Evolutionary conservation across 2,797 vertebrate genomes (phyloP), one percentile per base, ranked within the genome.

Genomic region (Falco peregrinus): DNA sequence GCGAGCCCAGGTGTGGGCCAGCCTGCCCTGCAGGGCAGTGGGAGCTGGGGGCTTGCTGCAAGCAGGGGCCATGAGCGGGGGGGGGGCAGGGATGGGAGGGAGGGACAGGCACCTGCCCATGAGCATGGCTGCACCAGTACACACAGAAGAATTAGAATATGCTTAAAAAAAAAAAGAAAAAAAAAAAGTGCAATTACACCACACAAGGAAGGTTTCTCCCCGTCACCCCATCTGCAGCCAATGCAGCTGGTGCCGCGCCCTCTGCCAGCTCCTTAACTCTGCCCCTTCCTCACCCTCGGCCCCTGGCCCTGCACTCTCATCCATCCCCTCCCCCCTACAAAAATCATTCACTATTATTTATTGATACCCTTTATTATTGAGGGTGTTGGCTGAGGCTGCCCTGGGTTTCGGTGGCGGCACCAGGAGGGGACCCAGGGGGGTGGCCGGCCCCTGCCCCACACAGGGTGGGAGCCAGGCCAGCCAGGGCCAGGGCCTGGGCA

Each of bases 381-480:
- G 43, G 33, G 29, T 2, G 0, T 17, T 59, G 81, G 39, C 70
- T 60, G 77, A 64, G 47, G 68, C 83, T 80, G 53, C 22, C 22
- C 64, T 57, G 75, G 47, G 18, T 75, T 84, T 84, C 5, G 4
- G 54, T 51, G 67, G 17, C 54, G 43, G 39, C 63, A 11, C 4
- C 54, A 65, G 12, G 3, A n/a, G 15, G 26, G 19, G 21, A 28
- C 39, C 15, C 45, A 47, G 63, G 41, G n/a, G 16, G 12, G 33
- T 0, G 6, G 63, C 18, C 8, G 4, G 50, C 17, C 13, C 54
- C 54, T 76, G 78, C 18, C 57, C 45, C 22, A 13, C 0, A 0
- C 0, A 0, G 53, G 51, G 37, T 13, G 68, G 33, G 15, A 41
- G 14, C 29, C 0, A 0, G 17, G 76, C 3, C 1, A 51, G 41